Evolutionary conservation across 1,140 invertebrate genomes (phyloP).

Genomic region (Eueides isabella): DNA sequence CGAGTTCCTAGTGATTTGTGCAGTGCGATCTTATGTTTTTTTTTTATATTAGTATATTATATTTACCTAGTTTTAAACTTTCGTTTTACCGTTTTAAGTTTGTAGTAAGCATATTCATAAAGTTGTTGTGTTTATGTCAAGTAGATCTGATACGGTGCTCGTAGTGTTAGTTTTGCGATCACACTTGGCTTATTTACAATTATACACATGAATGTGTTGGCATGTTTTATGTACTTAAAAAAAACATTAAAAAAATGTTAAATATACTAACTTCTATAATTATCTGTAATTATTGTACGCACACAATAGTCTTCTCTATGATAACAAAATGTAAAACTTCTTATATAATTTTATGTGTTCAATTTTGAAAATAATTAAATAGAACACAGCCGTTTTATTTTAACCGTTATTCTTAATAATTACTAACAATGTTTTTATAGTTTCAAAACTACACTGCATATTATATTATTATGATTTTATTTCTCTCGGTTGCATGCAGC

Average conservation of each 20-base stretch:
- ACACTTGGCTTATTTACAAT: conserved; percentile 4
- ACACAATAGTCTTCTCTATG: neutral
- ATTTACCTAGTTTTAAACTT: neutral
- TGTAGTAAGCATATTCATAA: neutral
- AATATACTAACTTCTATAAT: neutral
- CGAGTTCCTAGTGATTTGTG: neutral
- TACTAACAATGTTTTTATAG: neutral
- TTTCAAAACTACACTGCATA: neutral
- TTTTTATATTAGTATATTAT: neutral
- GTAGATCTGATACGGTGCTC: conserved; percentile 7
- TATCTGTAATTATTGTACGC: neutral
- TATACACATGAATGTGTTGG: neutral
- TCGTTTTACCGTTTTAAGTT: neutral
- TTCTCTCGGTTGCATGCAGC: neutral
- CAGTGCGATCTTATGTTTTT: neutral
- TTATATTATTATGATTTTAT: neutral
- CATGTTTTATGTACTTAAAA: conserved; percentile 4
- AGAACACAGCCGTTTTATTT: neutral
- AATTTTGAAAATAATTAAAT: neutral
- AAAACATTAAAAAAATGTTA: neutral
- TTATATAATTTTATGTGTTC: neutral
- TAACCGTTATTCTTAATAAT: neutral
- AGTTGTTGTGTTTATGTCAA: neutral
- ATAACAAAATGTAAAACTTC: neutral
- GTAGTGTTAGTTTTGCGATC: neutral